A percentile compares a stretch with the other conserved stretches of the same genome.
Conservation (phyloP, 2,113 vertebrate species). For the Alligator mississippiensis region DNA sequence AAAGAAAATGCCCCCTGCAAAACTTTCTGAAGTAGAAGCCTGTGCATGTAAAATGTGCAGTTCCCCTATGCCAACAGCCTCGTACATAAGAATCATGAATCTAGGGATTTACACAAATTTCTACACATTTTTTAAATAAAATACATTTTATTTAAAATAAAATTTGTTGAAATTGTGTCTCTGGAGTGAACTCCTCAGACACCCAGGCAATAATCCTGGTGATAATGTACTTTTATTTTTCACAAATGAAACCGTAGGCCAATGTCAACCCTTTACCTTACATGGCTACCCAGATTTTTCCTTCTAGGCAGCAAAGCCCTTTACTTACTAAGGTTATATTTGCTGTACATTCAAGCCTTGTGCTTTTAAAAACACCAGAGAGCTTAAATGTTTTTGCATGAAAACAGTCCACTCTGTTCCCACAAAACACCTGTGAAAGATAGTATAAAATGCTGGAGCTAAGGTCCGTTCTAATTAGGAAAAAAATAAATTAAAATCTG, state of each 20-base stretch:
- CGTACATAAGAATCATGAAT: background rate
- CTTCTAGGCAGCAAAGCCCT: accelerated
- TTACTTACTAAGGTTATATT: accelerated
- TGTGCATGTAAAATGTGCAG: background rate
- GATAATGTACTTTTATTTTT: accelerated
- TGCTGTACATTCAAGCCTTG: background rate
- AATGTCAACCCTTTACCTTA: background rate
- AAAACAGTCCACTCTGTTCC: background rate
- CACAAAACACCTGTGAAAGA: background rate
- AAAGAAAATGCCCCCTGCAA: too few relatives aligned
- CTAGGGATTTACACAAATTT: background rate
- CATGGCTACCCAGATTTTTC: accelerated
- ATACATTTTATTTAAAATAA: accelerated
- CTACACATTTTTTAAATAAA: background rate
- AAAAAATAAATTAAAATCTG: background rate
- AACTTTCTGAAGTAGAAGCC: accelerated
- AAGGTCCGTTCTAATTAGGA: background rate
- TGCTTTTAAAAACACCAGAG: background rate
- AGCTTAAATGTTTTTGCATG: background rate
- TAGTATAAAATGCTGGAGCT: background rate
- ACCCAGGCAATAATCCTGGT: accelerated
- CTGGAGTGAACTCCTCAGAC: accelerated
- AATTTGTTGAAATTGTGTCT: accelerated
- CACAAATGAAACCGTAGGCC: accelerated
- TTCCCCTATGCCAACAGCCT: background rate